Base-by-base conservation (phyloP, 2,797 vertebrate genomes). In the Galagoides demidoff region DNA sequence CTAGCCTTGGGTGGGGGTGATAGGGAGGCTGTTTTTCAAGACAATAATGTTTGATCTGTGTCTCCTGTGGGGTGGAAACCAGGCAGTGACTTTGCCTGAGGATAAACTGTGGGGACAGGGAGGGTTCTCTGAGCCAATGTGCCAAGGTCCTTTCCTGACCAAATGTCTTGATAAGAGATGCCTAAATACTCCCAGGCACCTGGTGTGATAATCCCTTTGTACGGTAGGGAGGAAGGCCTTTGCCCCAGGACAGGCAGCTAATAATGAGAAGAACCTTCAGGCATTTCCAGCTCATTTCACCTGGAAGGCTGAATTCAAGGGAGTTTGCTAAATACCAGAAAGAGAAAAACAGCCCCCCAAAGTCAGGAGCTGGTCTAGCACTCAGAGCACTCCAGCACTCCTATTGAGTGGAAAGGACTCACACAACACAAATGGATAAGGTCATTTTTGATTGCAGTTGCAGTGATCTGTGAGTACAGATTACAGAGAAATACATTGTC, bases 1-100 rank as follows among this genome's bases (percentile, higher is more conserved):
- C 4, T 43, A 7, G 59, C n/a, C 12, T 37, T 22, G 11, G 0
- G 11, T 8, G 4, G 23, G 7, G 23, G 2, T 7, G 5, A 17
- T 20, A 52, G 78, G 8, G 57, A 90, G 34, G 16, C 29, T 22
- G 37, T 7, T 27, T 92, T 87, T 57, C 45, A 39, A 29, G 74
- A 7, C 57, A 22, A 27, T 29, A 13, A 22, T 1, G 1, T 27
- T 29, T 11, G 74, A 37, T 31, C 79, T 31, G 7, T 20, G 4
- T n/a, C 19, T 43, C 31, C 34, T 7, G 14, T 2, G 74, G 49
- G 52, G 68, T 8, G 17, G 52, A 43, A 19, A 3, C 2, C 1
- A 19, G 63, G 23, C 52, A 5, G 39, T 19, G 23, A 11, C n/a
- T 52, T 43, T 43, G 76, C 9, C 73, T 13, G 31, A 61, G 70